phyloP scores from a whole-genome alignment of 2,797 vertebrate genomes.

The Pseudomugil gertrudae region DNA sequence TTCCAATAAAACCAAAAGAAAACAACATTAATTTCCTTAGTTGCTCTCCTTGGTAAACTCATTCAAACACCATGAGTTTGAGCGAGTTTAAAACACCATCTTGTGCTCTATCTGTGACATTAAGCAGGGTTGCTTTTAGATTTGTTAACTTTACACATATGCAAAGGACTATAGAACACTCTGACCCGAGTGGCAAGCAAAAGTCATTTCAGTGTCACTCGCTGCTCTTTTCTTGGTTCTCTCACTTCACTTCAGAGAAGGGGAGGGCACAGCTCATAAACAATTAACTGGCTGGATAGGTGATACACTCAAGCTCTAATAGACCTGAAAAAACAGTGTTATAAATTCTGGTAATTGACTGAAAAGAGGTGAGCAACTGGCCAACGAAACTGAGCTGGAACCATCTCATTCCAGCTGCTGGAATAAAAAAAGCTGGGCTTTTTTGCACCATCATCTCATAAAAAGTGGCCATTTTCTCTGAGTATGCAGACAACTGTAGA shows the following conservation, averaged over 20 bases:
- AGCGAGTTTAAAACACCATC: conserved; percentile 33
- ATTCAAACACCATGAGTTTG: conserved; percentile 48
- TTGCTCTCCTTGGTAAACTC: conserved; percentile 46
- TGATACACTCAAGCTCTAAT: conserved; percentile 79
- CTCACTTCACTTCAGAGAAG: conserved; percentile 64
- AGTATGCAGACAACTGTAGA: not conserved
- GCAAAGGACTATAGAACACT: conserved; percentile 59
- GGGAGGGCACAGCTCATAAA: conserved; percentile 78
- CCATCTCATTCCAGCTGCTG: conserved; percentile 20
- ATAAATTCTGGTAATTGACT: conserved; percentile 78
- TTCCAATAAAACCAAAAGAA: conserved; percentile 80
- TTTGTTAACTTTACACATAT: conserved; percentile 43
- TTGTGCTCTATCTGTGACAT: conserved; percentile 40
- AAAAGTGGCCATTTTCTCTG: conserved; percentile 8
- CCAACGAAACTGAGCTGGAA: conserved; percentile 39
- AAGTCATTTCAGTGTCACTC: conserved; percentile 60
- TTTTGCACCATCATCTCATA: conserved; percentile 20
- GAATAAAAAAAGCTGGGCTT: conserved; percentile 1
- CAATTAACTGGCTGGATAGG: conserved; percentile 81
- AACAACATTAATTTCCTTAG: conserved; percentile 77
- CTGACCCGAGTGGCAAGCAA: conserved; percentile 44
- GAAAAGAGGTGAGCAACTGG: conserved; percentile 64
- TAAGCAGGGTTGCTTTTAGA: conserved; percentile 31
- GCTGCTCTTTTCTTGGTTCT: conserved; percentile 54
- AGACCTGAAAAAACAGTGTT: conserved; percentile 76